These are phyloP conservation scores for Invenusta paracnida DNA, from an alignment of 2,888 invertebrate species.

Conservation along the genomic window DNA sequence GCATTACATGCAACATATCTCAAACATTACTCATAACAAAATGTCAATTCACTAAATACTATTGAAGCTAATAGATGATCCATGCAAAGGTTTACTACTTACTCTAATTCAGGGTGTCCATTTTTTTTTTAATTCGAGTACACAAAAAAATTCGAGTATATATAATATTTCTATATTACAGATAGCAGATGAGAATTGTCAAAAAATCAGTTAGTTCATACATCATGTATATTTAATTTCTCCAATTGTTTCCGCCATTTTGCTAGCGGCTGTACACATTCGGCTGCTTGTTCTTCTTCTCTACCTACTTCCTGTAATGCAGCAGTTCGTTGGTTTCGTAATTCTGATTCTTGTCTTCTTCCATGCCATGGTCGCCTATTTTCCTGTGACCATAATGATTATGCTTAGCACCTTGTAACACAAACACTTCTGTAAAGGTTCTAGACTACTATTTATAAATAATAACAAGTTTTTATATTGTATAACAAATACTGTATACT, in stretches of 20 bases:
- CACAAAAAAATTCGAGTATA: no score
- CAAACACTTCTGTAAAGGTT: no score
- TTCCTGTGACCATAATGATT: neutral
- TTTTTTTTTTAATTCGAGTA: no score
- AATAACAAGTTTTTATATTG: no score
- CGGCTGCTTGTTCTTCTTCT: conserved; percentile 17
- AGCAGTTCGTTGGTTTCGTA: conserved; percentile 5
- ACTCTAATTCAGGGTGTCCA: no score
- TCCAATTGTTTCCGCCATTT: conserved; percentile 1
- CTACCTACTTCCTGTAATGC: neutral
- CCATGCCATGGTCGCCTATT: neutral
- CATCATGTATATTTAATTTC: neutral
- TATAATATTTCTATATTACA: neutral
- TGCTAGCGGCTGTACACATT: neutral
- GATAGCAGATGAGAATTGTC: neutral
- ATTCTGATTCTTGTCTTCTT: neutral
- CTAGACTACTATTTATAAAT: no score
- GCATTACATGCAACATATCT: no score
- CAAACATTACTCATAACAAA: no score
- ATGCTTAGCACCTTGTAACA: neutral
- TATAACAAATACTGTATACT: no score
- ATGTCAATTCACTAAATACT: no score
- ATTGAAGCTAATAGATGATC: no score
- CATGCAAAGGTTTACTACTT: no score
- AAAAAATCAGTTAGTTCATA: neutral